Conservation (phyloP, 2,888 invertebrate species). For the Cosmia trapezina region DNA sequence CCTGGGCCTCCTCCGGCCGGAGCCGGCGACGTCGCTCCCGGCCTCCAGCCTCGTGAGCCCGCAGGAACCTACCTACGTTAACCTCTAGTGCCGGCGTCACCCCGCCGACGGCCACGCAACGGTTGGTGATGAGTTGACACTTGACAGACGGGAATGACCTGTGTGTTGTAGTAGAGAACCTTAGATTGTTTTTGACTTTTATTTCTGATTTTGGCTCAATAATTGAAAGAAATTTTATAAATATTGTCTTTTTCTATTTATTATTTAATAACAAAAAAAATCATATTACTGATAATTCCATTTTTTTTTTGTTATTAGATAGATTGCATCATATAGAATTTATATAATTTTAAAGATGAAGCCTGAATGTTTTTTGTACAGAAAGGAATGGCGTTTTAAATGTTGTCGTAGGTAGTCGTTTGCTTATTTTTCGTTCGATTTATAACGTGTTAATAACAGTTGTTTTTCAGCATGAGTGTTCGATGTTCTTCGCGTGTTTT, state of each 20-base stretch:
- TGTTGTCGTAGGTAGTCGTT: slow-evolving; percentile 68
- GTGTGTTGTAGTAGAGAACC: slow-evolving; percentile 60
- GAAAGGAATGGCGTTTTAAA: slow-evolving; percentile 55
- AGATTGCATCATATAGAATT: slow-evolving; percentile 45
- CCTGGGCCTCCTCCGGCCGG: slow-evolving; percentile 88
- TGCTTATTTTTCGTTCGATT: slow-evolving; percentile 60
- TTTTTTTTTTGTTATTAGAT: slow-evolving; percentile 18
- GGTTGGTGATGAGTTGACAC: slow-evolving; percentile 78
- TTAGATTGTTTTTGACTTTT: slow-evolving; percentile 48
- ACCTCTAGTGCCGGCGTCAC: slow-evolving; percentile 94
- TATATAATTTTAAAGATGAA: slow-evolving; percentile 42
- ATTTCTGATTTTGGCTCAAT: slow-evolving; percentile 38
- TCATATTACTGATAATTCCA: not conserved
- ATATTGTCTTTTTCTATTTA: slow-evolving; percentile 27
- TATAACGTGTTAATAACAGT: slow-evolving; percentile 50
- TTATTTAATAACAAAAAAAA: not conserved
- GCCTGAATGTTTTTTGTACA: slow-evolving; percentile 47
- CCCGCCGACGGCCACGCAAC: slow-evolving; percentile 82
- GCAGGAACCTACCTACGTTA: slow-evolving; percentile 98
- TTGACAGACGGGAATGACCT: slow-evolving; percentile 61
- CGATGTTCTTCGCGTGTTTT: slow-evolving; percentile 54
- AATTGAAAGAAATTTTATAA: slow-evolving; percentile 22
- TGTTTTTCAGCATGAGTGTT: slow-evolving; percentile 64
- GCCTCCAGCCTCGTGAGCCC: slow-evolving; percentile 89
- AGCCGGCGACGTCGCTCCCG: slow-evolving; percentile 89